phyloP scores from a whole-genome alignment of 2,113 vertebrate species.

The Microtus oregoni region DNA sequence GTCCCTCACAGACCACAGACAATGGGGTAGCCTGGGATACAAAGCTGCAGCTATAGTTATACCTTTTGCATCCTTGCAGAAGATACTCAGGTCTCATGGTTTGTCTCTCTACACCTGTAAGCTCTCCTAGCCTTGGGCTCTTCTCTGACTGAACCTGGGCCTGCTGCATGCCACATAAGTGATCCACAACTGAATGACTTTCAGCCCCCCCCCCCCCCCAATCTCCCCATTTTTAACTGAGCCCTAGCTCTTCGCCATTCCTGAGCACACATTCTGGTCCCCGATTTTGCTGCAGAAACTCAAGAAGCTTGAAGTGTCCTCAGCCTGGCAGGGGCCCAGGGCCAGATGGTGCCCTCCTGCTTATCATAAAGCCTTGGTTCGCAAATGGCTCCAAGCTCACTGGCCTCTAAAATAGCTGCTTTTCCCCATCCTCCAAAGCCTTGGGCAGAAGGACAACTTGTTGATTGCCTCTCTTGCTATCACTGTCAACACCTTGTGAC shows the following conservation, averaged over 20 bases:
- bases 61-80: neutral
- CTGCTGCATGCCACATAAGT: neutral
- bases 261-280: slow-evolving; percentile 66
- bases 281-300: slow-evolving; percentile 79
- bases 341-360: slow-evolving; percentile 83
- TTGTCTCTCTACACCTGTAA: neutral
- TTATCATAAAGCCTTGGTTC: slow-evolving; percentile 84
- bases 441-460: slow-evolving; percentile 66
- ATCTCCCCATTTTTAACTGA: slow-evolving; percentile 46
- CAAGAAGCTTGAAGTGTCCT: slow-evolving; percentile 85
- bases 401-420: slow-evolving; percentile 71
- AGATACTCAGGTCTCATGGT: neutral
- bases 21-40: neutral
- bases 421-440: slow-evolving; percentile 72
- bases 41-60: neutral
- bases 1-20: neutral
- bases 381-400: slow-evolving; percentile 80
- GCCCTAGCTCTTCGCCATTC: slow-evolving; percentile 56
- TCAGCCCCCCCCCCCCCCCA: neutral
- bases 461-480: slow-evolving; percentile 44
- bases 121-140: neutral
- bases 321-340: slow-evolving; percentile 80
- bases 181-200: neutral
- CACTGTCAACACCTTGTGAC: slow-evolving; percentile 51
- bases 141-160: neutral